phyloP scores from a whole-genome alignment of 2,797 vertebrate species.

The Vultur gryphus region DNA sequence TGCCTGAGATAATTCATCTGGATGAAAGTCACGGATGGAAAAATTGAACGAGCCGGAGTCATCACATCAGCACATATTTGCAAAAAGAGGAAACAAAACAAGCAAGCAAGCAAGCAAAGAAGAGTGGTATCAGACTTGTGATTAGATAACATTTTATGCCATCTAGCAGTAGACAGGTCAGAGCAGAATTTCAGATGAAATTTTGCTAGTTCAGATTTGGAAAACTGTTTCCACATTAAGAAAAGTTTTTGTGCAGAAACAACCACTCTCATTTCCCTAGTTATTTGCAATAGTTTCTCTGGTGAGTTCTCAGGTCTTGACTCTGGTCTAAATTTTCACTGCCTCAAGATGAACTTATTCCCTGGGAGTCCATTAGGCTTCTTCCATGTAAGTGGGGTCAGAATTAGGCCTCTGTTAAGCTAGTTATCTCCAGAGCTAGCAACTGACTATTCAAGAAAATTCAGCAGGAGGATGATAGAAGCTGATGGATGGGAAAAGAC shows the following conservation, averaged over 20 bases:
- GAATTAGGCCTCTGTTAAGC: background rate
- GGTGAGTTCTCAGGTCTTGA: background rate
- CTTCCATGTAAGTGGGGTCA: slow-evolving; percentile 11
- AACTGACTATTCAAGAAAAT: background rate
- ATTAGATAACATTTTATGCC: background rate
- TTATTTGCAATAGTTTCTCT: background rate
- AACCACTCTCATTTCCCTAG: background rate
- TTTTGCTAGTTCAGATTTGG: background rate
- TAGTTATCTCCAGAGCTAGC: background rate
- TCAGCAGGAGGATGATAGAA: background rate
- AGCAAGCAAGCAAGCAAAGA: background rate
- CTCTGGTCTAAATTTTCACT: slow-evolving; percentile 27
- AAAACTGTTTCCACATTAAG: background rate
- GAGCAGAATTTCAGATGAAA: background rate
- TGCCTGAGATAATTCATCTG: background rate
- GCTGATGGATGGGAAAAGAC: background rate
- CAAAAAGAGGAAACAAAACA: background rate
- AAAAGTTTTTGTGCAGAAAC: background rate
- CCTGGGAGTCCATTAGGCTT: background rate
- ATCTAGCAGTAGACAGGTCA: background rate
- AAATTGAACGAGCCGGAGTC: background rate
- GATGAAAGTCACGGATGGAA: background rate
- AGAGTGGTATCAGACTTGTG: background rate
- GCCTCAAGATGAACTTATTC: background rate
- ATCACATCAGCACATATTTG: background rate